phyloP scores from a whole-genome alignment of 2,888 invertebrate species.

The Pherbina coryleti region DNA sequence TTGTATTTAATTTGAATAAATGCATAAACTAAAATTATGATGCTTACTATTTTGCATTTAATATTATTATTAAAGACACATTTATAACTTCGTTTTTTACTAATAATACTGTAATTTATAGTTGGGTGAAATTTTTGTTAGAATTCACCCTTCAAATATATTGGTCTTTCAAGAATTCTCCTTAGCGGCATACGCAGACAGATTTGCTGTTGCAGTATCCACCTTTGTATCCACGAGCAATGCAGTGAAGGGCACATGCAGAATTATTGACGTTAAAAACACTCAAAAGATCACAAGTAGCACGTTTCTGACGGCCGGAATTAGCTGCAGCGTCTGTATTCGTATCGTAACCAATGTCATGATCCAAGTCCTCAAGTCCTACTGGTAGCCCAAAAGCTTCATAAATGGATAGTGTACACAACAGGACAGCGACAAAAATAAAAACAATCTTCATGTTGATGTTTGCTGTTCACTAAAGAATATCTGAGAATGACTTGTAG shows the following conservation, averaged over 20 bases:
- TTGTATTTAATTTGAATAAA: too few relatives aligned
- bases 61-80: too few relatives aligned
- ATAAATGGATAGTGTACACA: neutral
- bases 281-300: constrained; percentile 70
- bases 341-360: neutral
- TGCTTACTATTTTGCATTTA: too few relatives aligned
- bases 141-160: neutral
- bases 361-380: neutral
- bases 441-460: constrained; percentile 15
- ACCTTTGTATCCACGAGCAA: constrained; percentile 61
- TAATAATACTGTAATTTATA: too few relatives aligned
- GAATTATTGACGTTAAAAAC: constrained; percentile 60
- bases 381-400: neutral
- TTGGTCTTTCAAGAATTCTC: neutral
- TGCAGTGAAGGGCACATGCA: constrained; percentile 69
- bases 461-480: neutral
- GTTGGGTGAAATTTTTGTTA: too few relatives aligned
- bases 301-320: constrained; percentile 56
- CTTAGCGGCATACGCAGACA: constrained; percentile 67
- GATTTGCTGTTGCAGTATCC: constrained; percentile 66
- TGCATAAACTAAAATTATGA: too few relatives aligned
- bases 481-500: too few relatives aligned
- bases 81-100: neutral
- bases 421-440: neutral
- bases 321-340: neutral